Percentiles rank a stretch among this genome's conserved stretches.
These are phyloP conservation scores for Phrynosoma blainvillii DNA, from an alignment of 2,113 vertebrate species.

Conservation along the genomic window DNA sequence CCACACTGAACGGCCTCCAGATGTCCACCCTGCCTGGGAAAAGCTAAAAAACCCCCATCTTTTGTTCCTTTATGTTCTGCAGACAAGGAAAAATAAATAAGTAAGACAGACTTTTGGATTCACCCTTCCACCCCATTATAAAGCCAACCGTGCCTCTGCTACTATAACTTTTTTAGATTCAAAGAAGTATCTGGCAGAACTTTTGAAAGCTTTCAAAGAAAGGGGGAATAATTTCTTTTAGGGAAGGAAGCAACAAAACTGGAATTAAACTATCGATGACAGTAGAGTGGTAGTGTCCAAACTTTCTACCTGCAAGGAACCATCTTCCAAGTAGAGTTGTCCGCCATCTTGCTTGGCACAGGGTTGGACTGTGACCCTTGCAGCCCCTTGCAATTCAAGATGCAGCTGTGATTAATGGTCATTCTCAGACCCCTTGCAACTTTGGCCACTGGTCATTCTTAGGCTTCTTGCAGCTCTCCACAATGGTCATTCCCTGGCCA, in stretches of 20 bases:
- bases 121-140: conserved; percentile 47
- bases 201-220: conserved; percentile 43
- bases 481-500: too few relatives aligned
- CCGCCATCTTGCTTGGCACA: neutral
- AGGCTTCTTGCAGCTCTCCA: too few relatives aligned
- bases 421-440: too few relatives aligned
- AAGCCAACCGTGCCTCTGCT: too few relatives aligned
- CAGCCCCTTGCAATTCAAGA: neutral
- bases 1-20: conserved; percentile 38
- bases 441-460: too few relatives aligned
- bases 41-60: conserved; percentile 40
- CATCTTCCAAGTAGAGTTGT: neutral
- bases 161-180: conserved; percentile 20
- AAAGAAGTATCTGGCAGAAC: neutral
- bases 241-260: neutral
- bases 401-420: too few relatives aligned
- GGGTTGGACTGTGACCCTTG: too few relatives aligned
- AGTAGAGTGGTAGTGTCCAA: neutral
- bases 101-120: too few relatives aligned
- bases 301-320: neutral
- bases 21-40: conserved; percentile 55
- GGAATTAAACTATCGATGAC: neutral
- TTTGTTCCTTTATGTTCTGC: conserved; percentile 59
- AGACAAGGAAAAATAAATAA: conserved; percentile 39
- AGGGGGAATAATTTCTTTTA: too few relatives aligned